A percentile compares a stretch with the other conserved stretches of the same genome.
Conservation (phyloP, 2,888 invertebrate genomes). For the Ornithoptera alexandrae region DNA sequence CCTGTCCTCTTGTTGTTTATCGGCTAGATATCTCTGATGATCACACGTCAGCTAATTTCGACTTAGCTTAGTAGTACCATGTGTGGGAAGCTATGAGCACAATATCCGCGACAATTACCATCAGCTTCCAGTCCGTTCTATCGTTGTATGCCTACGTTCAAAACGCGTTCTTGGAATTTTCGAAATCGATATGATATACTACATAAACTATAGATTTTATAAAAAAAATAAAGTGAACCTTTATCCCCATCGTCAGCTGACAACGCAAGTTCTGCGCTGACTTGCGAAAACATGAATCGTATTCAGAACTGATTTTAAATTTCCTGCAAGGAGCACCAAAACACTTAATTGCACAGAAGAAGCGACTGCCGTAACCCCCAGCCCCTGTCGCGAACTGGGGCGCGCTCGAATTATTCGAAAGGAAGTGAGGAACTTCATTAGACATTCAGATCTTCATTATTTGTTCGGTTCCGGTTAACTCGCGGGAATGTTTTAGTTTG, state of each 20-base stretch:
- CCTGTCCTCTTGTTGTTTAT: too few species aligned
- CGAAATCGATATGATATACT: too few species aligned
- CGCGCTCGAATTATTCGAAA: constrained; percentile 54
- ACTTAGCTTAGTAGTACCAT: too few species aligned
- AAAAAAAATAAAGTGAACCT: background rate
- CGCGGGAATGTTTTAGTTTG: constrained; percentile 45
- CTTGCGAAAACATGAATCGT: constrained; percentile 42
- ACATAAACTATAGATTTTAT: too few species aligned
- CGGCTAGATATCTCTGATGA: too few species aligned
- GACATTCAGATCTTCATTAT: constrained; percentile 58
- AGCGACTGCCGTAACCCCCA: constrained; percentile 34
- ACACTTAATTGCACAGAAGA: constrained; percentile 61
- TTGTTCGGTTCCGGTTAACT: constrained; percentile 44
- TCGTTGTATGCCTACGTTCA: too few species aligned
- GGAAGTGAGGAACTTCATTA: constrained; percentile 55
- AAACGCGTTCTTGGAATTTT: too few species aligned
- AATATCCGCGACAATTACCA: too few species aligned
- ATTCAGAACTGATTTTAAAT: constrained; percentile 57
- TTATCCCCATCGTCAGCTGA: constrained; percentile 3
- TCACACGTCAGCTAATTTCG: too few species aligned
- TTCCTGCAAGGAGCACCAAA: constrained; percentile 59
- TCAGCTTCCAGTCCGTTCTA: too few species aligned
- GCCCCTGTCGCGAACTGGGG: constrained; percentile 40
- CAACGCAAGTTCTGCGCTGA: constrained; percentile 33
- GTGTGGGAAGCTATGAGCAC: too few species aligned